Evolutionary conservation across 2,797 vertebrate genomes (phyloP).

Genomic region (Enteromius trimaculatus): DNA sequence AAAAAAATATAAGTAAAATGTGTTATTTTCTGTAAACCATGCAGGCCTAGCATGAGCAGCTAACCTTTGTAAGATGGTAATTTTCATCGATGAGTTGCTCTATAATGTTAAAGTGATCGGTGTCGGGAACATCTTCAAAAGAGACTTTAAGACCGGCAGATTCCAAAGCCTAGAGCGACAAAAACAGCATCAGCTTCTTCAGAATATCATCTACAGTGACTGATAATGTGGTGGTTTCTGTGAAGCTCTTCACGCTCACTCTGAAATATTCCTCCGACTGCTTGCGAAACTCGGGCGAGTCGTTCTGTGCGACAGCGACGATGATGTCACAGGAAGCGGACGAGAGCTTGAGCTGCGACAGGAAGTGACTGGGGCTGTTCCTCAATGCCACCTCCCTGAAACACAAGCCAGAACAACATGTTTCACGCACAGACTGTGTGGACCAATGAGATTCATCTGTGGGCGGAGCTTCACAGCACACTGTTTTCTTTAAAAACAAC

Average conservation of each 20-base stretch:
- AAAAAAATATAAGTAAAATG: not conserved
- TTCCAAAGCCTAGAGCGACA: slow-evolving; percentile 69
- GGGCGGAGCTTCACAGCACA: not conserved
- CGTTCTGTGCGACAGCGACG: slow-evolving; percentile 84
- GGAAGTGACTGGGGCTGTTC: slow-evolving; percentile 84
- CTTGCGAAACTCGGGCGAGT: slow-evolving; percentile 87
- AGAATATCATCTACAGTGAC: not conserved
- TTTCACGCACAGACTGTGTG: not conserved
- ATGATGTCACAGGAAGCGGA: slow-evolving; percentile 75
- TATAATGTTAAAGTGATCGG: slow-evolving; percentile 80
- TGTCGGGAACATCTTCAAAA: slow-evolving; percentile 75
- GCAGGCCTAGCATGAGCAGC: not conserved
- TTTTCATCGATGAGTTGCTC: slow-evolving; percentile 76
- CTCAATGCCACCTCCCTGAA: slow-evolving; percentile 85
- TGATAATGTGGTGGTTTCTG: not conserved
- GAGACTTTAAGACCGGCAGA: slow-evolving; percentile 72
- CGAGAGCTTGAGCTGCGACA: slow-evolving; percentile 62
- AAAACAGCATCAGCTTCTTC: not conserved
- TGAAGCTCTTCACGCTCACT: slow-evolving; percentile 72
- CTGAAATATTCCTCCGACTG: slow-evolving; percentile 85
- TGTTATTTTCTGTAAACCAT: not conserved
- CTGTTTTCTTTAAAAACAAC: not conserved
- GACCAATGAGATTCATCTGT: not conserved
- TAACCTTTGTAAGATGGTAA: slow-evolving; percentile 78
- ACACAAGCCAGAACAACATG: not conserved